These are phyloP conservation scores for Sarcophaga peregrina DNA, from an alignment of 1,140 invertebrate genomes.

Conservation along the genomic window DNA sequence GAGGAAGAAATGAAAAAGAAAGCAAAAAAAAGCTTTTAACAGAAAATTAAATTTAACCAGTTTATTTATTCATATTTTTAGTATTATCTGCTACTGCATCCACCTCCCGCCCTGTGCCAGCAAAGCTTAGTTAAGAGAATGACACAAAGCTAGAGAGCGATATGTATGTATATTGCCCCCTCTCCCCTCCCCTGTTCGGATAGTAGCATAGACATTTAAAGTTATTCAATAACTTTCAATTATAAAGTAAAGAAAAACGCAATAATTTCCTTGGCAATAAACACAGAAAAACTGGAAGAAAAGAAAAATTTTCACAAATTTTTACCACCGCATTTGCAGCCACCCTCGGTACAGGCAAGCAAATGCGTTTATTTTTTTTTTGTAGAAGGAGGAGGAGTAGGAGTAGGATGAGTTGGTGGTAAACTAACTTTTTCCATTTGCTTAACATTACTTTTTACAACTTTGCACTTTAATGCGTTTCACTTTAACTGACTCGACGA, in stretches of 20 bases:
- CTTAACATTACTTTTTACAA: constrained; percentile 52
- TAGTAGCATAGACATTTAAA: constrained; percentile 3
- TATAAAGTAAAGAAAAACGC: constrained; percentile 19
- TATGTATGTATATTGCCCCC: too few species aligned
- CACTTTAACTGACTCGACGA: constrained; percentile 40
- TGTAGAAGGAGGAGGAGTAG: too few species aligned
- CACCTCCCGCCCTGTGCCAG: neutral
- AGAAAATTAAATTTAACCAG: neutral
- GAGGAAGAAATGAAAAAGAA: too few species aligned
- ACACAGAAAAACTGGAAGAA: neutral
- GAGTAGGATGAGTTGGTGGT: too few species aligned
- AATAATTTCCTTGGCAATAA: constrained; percentile 28
- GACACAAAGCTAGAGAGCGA: too few species aligned
- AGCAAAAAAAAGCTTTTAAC: constrained; percentile 2
- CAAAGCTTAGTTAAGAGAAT: too few species aligned
- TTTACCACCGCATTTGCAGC: too few species aligned
- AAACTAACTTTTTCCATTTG: constrained; percentile 45
- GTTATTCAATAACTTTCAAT: constrained; percentile 40
- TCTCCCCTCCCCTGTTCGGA: too few species aligned
- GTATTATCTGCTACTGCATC: constrained; percentile 9
- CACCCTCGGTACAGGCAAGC: too few species aligned
- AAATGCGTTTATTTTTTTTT: too few species aligned
- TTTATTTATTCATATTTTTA: constrained; percentile 28
- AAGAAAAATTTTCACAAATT: too few species aligned
- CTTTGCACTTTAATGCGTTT: constrained; percentile 55